phyloP scores from a whole-genome alignment of 1,140 invertebrate genomes.

The Calliopsis andreniformis region DNA sequence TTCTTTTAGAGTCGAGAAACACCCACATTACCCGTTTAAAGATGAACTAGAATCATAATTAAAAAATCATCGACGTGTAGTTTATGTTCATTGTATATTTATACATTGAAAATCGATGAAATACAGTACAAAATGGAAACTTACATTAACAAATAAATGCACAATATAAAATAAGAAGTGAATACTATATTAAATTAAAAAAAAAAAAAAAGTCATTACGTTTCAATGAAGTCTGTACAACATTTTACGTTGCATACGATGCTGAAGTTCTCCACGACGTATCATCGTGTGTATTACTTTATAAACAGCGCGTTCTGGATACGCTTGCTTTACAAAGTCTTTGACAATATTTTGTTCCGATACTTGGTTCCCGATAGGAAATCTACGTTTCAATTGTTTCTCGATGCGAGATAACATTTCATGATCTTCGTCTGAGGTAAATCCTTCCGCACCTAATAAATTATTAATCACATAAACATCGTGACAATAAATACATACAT shows the following conservation, averaged over 20 bases:
- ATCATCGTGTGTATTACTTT: constrained; percentile 98
- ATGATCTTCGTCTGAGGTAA: constrained; percentile 96
- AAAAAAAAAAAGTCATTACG: constrained; percentile 42
- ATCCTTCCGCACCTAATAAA: constrained; percentile 94
- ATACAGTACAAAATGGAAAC: constrained; percentile 12
- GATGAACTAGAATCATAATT: constrained; percentile 65
- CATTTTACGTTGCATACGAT: constrained; percentile 98
- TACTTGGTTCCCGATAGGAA: constrained; percentile 97
- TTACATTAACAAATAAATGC: constrained; percentile 9
- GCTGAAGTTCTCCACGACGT: constrained; percentile 95
- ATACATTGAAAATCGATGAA: constrained; percentile 16
- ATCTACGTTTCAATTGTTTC: constrained; percentile 96
- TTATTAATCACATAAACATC: neutral
- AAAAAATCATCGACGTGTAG: constrained; percentile 25
- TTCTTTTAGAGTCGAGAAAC: constrained; percentile 80
- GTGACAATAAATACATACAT: constrained; percentile 10
- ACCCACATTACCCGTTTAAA: constrained; percentile 83
- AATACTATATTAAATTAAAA: neutral
- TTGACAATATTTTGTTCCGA: constrained; percentile 96
- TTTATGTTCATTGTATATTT: constrained; percentile 43
- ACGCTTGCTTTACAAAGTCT: constrained; percentile 97
- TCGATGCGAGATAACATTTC: constrained; percentile 95
- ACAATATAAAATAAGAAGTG: constrained; percentile 9
- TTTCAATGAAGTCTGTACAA: constrained; percentile 92
- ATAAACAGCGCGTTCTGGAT: constrained; percentile 91